Percentiles rank a stretch among this genome's conserved stretches.
Conservation (phyloP, 2,113 vertebrate genomes). For the Microtus montanus region DNA sequence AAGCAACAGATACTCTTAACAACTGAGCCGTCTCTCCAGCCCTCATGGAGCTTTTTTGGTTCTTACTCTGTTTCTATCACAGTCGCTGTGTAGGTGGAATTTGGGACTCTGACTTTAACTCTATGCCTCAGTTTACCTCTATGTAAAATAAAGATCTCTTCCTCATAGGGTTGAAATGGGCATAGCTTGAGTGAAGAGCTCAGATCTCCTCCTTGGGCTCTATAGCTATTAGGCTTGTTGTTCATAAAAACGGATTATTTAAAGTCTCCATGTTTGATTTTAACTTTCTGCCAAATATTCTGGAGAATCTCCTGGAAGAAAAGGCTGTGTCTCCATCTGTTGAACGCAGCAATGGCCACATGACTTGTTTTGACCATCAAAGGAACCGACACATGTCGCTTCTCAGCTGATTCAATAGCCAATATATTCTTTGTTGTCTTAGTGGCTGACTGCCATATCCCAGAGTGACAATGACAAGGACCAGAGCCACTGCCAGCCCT, state of each 20-base stretch:
- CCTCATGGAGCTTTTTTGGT: background rate
- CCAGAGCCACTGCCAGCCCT: background rate
- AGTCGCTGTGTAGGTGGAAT: background rate
- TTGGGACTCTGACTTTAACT: background rate
- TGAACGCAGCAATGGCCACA: background rate
- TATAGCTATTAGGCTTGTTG: background rate
- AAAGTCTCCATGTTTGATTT: background rate
- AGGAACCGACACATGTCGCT: background rate
- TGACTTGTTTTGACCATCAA: background rate
- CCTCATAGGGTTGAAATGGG: background rate
- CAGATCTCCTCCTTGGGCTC: background rate
- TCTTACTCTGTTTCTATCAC: background rate
- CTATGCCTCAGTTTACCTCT: background rate
- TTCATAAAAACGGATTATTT: background rate
- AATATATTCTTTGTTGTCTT: background rate
- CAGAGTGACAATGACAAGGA: background rate
- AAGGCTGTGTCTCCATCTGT: background rate
- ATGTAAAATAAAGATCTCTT: background rate
- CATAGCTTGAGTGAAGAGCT: background rate
- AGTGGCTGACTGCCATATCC: background rate
- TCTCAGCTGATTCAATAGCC: conserved; percentile 3
- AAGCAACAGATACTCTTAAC: background rate
- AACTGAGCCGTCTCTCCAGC: background rate
- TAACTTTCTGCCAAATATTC: background rate
- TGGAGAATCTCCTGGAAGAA: background rate